A percentile compares a stretch with the other conserved stretches of the same genome.
Evolutionary conservation across 37 sponge, comb jelly and placozoan genomes (phyloP).

Genomic region (Aphrocallistes beatrix): DNA sequence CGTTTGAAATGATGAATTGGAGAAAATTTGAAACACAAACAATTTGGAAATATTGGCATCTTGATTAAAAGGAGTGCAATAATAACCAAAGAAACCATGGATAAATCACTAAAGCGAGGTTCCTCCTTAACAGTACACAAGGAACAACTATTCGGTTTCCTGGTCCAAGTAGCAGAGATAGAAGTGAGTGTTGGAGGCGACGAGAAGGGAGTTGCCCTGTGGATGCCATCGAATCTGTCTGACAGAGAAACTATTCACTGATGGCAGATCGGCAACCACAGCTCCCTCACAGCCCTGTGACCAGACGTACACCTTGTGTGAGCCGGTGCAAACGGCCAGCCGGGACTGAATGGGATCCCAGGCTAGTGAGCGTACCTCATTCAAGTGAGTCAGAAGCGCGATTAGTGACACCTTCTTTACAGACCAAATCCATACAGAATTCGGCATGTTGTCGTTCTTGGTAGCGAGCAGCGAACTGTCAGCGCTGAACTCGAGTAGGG

Average conservation of each 20-base stretch:
- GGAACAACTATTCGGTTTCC: not conserved
- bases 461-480: slow-evolving; percentile 77
- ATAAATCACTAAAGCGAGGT: no score
- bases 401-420: slow-evolving; percentile 38
- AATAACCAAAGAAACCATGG: no score
- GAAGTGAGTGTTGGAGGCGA: slow-evolving; percentile 61
- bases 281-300: slow-evolving; percentile 61
- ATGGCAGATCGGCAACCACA: slow-evolving; percentile 40
- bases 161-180: slow-evolving; percentile 66
- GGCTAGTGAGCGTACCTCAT: slow-evolving; percentile 38
- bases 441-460: slow-evolving; percentile 86
- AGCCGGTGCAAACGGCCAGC: slow-evolving; percentile 73
- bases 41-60: no score
- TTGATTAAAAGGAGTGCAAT: no score
- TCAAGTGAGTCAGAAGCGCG: slow-evolving; percentile 49
- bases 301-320: slow-evolving; percentile 70
- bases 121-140: not conserved
- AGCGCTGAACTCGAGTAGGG: slow-evolving; percentile 45
- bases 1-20: no score
- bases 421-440: slow-evolving; percentile 82
- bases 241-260: slow-evolving; percentile 28
- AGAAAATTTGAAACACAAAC: no score
- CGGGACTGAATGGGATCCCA: slow-evolving; percentile 79
- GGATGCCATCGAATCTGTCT: slow-evolving; percentile 64
- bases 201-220: slow-evolving; percentile 47